Evolutionary conservation across 2,113 vertebrate genomes (phyloP).

Genomic region (Symphodus melops): DNA sequence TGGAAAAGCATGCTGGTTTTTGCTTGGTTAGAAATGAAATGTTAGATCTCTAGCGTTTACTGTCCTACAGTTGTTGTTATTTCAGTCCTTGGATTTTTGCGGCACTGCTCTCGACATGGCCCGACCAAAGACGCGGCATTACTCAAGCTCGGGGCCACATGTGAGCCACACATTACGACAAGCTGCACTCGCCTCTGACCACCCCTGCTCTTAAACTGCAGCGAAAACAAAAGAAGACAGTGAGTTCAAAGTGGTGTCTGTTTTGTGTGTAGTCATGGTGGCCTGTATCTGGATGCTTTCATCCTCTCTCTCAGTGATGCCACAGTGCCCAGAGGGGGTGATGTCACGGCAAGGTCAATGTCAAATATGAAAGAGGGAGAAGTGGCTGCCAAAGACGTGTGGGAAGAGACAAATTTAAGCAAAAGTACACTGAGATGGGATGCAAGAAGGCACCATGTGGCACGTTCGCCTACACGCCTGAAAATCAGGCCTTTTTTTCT

Average conservation of each 20-base stretch:
- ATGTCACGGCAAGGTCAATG: constrained; percentile 79
- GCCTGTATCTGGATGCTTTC: constrained; percentile 76
- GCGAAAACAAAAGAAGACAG: constrained; percentile 69
- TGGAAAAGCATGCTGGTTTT: constrained; percentile 60
- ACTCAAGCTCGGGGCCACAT: constrained; percentile 72
- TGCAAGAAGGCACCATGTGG: constrained; percentile 71
- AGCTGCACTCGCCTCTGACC: constrained; percentile 61
- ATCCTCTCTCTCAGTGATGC: constrained; percentile 72
- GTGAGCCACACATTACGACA: constrained; percentile 69
- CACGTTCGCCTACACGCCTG: constrained; percentile 47
- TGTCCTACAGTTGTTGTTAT: constrained; percentile 80
- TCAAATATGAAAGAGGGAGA: constrained; percentile 76
- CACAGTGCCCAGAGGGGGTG: constrained; percentile 66
- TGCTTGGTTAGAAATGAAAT: constrained; percentile 68
- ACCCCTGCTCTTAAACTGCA: constrained; percentile 63
- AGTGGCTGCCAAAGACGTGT: constrained; percentile 71
- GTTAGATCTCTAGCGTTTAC: constrained; percentile 72
- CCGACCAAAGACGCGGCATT: constrained; percentile 63
- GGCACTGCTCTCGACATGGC: constrained; percentile 60
- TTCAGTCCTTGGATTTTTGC: constrained; percentile 75
- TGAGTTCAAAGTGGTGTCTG: constrained; percentile 75
- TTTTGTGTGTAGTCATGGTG: constrained; percentile 80
- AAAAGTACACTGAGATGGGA: constrained; percentile 70
- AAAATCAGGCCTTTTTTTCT: constrained; percentile 50
- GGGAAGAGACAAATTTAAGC: constrained; percentile 73